Evolutionary conservation across 1,140 invertebrate genomes (phyloP), one percentile per base, ranked within the genome.

Genomic region (Tetraneura akinire): DNA sequence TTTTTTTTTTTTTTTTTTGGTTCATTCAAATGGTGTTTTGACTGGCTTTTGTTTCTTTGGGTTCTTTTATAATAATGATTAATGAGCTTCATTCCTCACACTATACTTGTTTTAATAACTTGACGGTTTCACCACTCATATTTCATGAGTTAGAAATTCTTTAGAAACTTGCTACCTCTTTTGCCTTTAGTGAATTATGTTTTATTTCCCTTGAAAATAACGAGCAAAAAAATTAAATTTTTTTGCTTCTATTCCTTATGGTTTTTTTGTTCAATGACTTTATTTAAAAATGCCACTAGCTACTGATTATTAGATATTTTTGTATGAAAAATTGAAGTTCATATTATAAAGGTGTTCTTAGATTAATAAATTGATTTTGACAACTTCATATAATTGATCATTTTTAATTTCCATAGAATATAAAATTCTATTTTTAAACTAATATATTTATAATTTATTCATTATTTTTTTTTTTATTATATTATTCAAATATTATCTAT

Each of bases 11-110:
- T 37, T 5, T 55, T 74, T 37, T 57, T 55, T 57, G 13, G 51
- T 3, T 51, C 57, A 76, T 57, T 42, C 18, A 76, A 76, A 76
- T 57, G 21, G n/a, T 76, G 21, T 76, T 76, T 13, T 37, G 51
- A 55, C 71, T 32, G 71, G 32, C 71, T 57, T 76, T 76, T 76
- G 71, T 76, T 76, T 76, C 32, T 74, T 71, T 37, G 11, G 71
- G 37, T n/a, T 57, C 53, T 55, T 76, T 76, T 57, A 76, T 76
- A 57, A 57, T 76, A 76, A 76, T 76, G 71, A 76, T 76, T 76
- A 76, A 76, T 57, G 71, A 76, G 51, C 51, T 76, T 57, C 51
- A 57, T 76, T 42, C 18, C 51, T 76, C 51, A 76, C 14, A 57
- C 71, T 42, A 76, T 57, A 57, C 71, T 55, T 57, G 47, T 76